phyloP scores from a whole-genome alignment of 2,888 invertebrate species.

The Terebella lapidaria region DNA sequence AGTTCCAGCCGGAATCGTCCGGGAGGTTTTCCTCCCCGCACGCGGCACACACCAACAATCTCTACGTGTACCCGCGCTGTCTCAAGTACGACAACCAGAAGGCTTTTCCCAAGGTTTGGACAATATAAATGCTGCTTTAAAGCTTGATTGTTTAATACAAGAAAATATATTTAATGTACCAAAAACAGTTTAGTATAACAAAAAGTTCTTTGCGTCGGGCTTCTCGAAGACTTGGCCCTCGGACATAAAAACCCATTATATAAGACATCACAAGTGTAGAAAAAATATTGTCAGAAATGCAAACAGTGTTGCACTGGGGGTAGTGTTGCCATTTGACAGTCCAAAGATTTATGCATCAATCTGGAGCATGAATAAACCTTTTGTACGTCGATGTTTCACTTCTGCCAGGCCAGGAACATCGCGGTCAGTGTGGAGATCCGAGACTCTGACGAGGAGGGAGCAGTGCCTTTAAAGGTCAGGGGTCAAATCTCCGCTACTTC shows the following conservation, averaged over 20 bases:
- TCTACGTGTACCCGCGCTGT: constrained; percentile 84
- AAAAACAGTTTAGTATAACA: too few species aligned
- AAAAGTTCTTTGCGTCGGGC: too few species aligned
- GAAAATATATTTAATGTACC: too few species aligned
- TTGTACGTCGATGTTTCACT: neutral
- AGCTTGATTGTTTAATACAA: too few species aligned
- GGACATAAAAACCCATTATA: too few species aligned
- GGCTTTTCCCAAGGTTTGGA: constrained; percentile 67
- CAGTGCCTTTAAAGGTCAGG: constrained; percentile 69
- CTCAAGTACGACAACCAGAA: constrained; percentile 88
- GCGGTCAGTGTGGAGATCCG: constrained; percentile 83
- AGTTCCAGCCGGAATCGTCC: constrained; percentile 60
- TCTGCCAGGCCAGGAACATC: constrained; percentile 76
- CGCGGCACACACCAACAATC: constrained; percentile 78
- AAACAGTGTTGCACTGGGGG: too few species aligned
- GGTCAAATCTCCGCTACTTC: too few species aligned
- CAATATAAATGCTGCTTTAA: neutral
- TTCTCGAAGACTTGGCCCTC: too few species aligned
- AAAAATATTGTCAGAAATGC: too few species aligned
- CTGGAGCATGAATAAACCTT: neutral
- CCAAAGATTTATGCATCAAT: too few species aligned
- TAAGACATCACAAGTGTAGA: too few species aligned
- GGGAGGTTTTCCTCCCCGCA: constrained; percentile 60
- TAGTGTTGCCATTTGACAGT: too few species aligned
- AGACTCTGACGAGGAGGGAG: constrained; percentile 72